Conservation (phyloP, 2,113 vertebrate species). For the Galeopterus variegatus region DNA sequence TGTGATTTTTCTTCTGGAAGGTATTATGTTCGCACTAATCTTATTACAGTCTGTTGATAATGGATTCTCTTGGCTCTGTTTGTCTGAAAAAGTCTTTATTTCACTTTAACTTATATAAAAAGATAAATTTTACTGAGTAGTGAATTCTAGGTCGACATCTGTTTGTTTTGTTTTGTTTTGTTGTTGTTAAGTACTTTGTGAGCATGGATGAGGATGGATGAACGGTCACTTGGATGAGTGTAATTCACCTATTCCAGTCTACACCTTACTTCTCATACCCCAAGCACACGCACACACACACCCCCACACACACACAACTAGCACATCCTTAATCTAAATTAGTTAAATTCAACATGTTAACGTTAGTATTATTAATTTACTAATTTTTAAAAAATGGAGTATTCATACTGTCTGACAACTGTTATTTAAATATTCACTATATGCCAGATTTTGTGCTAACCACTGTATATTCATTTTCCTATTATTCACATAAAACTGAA, state of each 20-base stretch:
- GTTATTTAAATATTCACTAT: not conserved
- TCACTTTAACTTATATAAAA: not conserved
- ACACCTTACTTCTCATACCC: not conserved
- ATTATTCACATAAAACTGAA: conserved; percentile 13
- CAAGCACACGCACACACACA: not conserved
- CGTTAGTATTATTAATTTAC: not conserved
- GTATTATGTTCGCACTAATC: not conserved
- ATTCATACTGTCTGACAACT: not conserved
- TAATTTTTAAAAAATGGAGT: not conserved
- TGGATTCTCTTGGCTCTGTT: not conserved
- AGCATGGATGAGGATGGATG: no score
- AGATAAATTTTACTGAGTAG: not conserved
- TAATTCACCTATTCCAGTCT: not conserved
- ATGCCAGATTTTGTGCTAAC: not conserved
- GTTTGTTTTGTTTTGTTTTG: not conserved
- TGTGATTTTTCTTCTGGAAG: not conserved
- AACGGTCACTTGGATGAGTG: not conserved
- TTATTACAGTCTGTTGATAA: not conserved
- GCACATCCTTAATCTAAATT: not conserved
- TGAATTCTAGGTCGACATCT: not conserved
- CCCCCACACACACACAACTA: not conserved
- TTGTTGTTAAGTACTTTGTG: not conserved
- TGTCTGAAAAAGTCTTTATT: not conserved
- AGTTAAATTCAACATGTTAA: not conserved
- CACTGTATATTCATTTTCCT: not conserved